Evolutionary conservation across 1,140 invertebrate species (phyloP).

Genomic region (Coenobita brevimanus): DNA sequence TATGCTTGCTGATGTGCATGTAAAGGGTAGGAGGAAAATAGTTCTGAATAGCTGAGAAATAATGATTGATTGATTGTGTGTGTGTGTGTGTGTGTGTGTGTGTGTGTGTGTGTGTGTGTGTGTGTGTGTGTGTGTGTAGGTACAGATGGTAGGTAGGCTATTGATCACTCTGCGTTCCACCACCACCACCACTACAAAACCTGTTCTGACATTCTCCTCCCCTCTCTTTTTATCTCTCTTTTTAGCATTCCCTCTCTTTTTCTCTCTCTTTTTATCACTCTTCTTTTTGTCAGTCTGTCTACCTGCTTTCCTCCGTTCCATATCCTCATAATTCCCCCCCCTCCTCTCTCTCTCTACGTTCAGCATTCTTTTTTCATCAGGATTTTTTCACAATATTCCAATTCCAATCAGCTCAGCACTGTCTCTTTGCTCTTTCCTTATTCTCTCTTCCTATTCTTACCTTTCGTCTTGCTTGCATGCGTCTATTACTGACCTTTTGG

Average conservation of each 20-base stretch:
- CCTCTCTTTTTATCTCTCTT: neutral
- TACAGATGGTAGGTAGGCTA: too few species aligned
- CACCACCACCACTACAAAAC: too few species aligned
- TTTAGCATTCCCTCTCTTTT: neutral
- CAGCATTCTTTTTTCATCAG: neutral
- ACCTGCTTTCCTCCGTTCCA: neutral
- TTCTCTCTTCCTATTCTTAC: neutral
- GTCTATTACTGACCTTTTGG: neutral
- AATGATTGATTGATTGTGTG: too few species aligned
- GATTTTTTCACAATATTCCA: too few species aligned
- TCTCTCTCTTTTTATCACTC: neutral
- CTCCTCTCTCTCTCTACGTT: too few species aligned
- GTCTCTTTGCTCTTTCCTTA: too few species aligned
- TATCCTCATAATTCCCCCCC: neutral
- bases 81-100: neutral
- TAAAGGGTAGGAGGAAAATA: too few species aligned
- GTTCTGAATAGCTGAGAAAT: neutral
- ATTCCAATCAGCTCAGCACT: too few species aligned
- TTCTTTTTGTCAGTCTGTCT: neutral
- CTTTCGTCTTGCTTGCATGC: neutral
- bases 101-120: slow-evolving; percentile 1
- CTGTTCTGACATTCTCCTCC: too few species aligned
- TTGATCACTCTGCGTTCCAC: too few species aligned
- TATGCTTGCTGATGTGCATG: too few species aligned
- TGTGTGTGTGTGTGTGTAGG: too few species aligned